phyloP scores from a whole-genome alignment of 2,888 invertebrate genomes.

The Pandemis heparana region DNA sequence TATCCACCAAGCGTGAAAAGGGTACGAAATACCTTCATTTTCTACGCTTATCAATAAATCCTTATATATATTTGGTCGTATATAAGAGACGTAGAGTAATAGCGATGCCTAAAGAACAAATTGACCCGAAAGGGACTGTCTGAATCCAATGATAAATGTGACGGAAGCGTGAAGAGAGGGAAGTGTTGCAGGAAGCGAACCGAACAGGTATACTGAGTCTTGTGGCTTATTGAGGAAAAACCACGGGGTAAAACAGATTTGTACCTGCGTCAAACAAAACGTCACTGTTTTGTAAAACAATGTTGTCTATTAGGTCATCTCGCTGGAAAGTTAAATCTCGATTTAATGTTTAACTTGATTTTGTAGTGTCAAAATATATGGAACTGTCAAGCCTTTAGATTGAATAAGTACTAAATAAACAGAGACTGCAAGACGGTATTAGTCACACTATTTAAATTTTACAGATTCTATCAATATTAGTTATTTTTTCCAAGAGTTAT shows the following conservation, averaged over 20 bases:
- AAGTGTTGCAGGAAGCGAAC: slow-evolving; percentile 15
- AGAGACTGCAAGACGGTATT: no score
- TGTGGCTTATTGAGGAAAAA: slow-evolving; percentile 5
- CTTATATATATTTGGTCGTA: not conserved
- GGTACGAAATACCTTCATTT: not conserved
- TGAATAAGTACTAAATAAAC: no score
- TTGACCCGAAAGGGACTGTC: slow-evolving; percentile 28
- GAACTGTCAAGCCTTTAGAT: no score
- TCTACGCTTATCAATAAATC: not conserved
- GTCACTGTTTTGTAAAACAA: not conserved
- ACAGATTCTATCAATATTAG: no score
- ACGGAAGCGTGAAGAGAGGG: slow-evolving; percentile 10
- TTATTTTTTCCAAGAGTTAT: no score
- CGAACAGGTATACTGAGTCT: slow-evolving; percentile 3
- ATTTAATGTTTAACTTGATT: no score
- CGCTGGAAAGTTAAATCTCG: no score
- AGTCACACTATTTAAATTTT: no score
- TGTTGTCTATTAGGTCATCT: no score
- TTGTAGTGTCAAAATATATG: no score
- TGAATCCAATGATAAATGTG: slow-evolving; percentile 15
- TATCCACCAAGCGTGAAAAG: not conserved
- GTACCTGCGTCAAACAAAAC: not conserved
- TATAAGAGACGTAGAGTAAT: slow-evolving; percentile 10
- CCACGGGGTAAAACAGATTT: not conserved
- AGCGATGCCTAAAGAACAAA: slow-evolving; percentile 14